Conservation (phyloP, 2,797 vertebrate species). For the Coracias cyanogaster region DNA sequence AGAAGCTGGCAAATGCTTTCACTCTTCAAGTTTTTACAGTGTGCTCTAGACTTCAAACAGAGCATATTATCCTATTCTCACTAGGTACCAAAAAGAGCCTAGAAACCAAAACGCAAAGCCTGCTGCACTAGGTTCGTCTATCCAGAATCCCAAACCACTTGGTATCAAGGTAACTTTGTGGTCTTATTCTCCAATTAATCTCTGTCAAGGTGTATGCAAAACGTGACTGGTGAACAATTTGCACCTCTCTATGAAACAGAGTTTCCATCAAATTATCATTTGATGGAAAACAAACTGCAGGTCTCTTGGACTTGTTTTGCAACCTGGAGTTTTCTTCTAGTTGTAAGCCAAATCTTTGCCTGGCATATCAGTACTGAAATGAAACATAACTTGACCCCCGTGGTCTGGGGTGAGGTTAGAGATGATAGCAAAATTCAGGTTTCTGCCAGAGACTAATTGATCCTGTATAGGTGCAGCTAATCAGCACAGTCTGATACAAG, state of each 20-base stretch:
- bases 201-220: neutral
- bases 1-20: neutral
- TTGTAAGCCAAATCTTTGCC: neutral
- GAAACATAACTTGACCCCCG: neutral
- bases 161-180: constrained; percentile 2
- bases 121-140: neutral
- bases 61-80: neutral
- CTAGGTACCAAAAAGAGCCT: neutral
- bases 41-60: neutral
- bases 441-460: neutral
- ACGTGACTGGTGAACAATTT: neutral
- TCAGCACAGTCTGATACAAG: neutral
- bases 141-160: neutral
- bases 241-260: neutral
- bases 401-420: neutral
- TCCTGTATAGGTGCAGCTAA: neutral
- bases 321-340: neutral
- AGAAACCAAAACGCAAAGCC: neutral
- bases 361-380: neutral
- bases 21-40: neutral
- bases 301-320: neutral
- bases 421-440: neutral
- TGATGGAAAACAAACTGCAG: neutral
- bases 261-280: neutral
- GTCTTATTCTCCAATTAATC: neutral